A percentile compares a stretch with the other conserved stretches of the same genome.
Conservation (phyloP, 2,888 invertebrate genomes). For the Drosophila peninsularis region DNA sequence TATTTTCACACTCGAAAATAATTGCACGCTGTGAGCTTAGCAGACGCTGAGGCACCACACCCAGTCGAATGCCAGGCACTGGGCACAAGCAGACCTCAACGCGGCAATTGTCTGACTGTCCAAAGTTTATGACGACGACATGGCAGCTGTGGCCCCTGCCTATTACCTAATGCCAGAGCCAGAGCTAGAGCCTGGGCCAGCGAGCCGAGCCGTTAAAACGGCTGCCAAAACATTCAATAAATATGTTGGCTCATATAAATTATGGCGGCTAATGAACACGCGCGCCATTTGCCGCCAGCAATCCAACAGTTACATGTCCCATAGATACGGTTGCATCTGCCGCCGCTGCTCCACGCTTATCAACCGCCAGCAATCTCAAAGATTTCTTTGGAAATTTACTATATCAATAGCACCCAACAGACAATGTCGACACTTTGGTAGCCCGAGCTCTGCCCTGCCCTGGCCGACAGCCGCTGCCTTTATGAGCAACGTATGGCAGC, state of each 20-base stretch:
- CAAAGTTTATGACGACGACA: conserved; percentile 64
- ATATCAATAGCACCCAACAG: conserved; percentile 64
- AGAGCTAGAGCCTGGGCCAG: neutral
- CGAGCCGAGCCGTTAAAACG: conserved; percentile 73
- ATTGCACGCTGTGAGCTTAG: conserved; percentile 80
- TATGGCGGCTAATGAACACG: conserved; percentile 78
- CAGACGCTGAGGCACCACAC: conserved; percentile 74
- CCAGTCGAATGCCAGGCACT: conserved; percentile 34
- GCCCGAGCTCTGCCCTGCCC: conserved; percentile 20
- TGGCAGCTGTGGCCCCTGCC: conserved; percentile 59
- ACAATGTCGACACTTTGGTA: conserved; percentile 69
- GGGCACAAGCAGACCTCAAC: conserved; percentile 47
- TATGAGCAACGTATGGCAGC: conserved; percentile 37
- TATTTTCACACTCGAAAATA: conserved; percentile 82
- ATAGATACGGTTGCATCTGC: conserved; percentile 64
- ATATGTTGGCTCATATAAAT: conserved; percentile 80
- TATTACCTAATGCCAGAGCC: conserved; percentile 57
- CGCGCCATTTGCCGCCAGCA: conserved; percentile 57
- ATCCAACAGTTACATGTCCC: conserved; percentile 38
- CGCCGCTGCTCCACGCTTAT: conserved; percentile 68
- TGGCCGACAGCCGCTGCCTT: conserved; percentile 33
- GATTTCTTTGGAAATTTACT: conserved; percentile 78
- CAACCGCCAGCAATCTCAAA: conserved; percentile 72
- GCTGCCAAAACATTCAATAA: conserved; percentile 81
- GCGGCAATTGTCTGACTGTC: conserved; percentile 65